A percentile compares a stretch with the other conserved stretches of the same genome.
phyloP scores from a whole-genome alignment of 2,113 vertebrate genomes.

The Cricetomys ansorgei region DNA sequence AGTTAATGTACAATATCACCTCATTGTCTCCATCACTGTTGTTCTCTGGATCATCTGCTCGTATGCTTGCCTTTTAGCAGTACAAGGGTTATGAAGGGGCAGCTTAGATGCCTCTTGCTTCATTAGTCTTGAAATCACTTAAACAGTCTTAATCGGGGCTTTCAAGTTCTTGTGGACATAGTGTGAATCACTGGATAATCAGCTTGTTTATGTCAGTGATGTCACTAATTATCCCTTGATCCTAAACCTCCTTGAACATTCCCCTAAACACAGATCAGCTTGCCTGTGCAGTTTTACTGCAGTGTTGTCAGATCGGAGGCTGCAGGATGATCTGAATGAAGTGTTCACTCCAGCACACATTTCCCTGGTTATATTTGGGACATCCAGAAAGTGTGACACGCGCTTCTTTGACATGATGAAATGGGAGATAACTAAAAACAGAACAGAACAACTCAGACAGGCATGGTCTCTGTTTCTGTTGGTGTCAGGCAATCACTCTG shows the following conservation, averaged over 20 bases:
- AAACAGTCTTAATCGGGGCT: conserved; percentile 62
- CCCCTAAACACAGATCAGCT: conserved; percentile 48
- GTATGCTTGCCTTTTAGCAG: conserved; percentile 35
- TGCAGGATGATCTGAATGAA: conserved; percentile 23
- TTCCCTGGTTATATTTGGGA: conserved; percentile 22
- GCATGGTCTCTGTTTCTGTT: background rate
- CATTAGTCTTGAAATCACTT: conserved; percentile 69
- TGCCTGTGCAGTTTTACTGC: conserved; percentile 41
- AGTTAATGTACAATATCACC: background rate
- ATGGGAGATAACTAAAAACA: background rate
- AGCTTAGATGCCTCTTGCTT: conserved; percentile 54
- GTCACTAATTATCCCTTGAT: conserved; percentile 63
- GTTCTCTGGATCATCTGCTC: conserved; percentile 42
- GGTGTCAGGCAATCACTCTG: background rate
- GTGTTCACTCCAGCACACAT: background rate
- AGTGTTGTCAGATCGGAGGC: background rate
- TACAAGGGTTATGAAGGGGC: background rate
- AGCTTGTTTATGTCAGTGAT: conserved; percentile 72
- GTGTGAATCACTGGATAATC: conserved; percentile 75
- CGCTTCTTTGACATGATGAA: background rate
- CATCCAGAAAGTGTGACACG: conserved; percentile 42
- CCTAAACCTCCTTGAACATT: conserved; percentile 45
- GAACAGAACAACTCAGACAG: background rate
- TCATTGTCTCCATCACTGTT: conserved; percentile 67
- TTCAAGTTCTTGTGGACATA: conserved; percentile 75